Percentiles rank a stretch among this genome's conserved stretches.
These are phyloP conservation scores for Olivierus martensii DNA, from an alignment of 1,140 invertebrate species.

Conservation along the genomic window DNA sequence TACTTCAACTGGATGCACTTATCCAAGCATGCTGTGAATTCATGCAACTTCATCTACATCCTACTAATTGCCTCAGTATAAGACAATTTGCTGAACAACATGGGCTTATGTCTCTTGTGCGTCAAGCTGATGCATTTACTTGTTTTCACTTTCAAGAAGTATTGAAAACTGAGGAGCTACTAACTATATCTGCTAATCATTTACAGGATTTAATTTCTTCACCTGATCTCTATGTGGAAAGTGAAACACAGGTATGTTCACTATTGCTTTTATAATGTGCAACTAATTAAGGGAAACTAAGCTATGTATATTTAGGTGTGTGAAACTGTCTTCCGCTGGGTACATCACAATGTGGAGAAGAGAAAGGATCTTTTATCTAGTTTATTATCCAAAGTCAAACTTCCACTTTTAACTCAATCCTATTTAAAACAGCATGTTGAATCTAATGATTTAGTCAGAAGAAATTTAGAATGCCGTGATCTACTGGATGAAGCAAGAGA, in stretches of 20 bases:
- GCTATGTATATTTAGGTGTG: constrained; percentile 47
- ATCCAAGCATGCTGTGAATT: constrained; percentile 51
- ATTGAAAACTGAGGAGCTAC: constrained; percentile 61
- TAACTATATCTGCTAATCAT: constrained; percentile 35
- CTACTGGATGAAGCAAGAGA: constrained; percentile 67
- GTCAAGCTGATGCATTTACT: constrained; percentile 3
- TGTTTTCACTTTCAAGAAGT: constrained; percentile 38
- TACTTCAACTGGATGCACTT: constrained; percentile 50
- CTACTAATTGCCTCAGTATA: constrained; percentile 43
- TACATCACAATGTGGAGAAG: constrained; percentile 59
- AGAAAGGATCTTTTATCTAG: constrained; percentile 21
- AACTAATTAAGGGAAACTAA: background rate
- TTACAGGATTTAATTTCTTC: constrained; percentile 16
- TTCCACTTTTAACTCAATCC: constrained; percentile 26
- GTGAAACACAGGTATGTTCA: constrained; percentile 15
- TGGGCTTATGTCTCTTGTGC: background rate
- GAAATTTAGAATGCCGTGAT: constrained; percentile 37
- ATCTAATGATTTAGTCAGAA: constrained; percentile 26
- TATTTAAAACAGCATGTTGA: constrained; percentile 29
- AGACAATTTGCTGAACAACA: constrained; percentile 7
- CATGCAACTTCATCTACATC: constrained; percentile 44
- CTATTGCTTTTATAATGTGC: background rate
- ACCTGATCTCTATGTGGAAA: constrained; percentile 14
- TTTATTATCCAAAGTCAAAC: constrained; percentile 27
- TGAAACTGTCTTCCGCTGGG: constrained; percentile 81